A percentile compares a stretch with the other conserved stretches of the same genome.
phyloP scores from a whole-genome alignment of 2,888 invertebrate genomes.

The Ichneumoninae sp. region DNA sequence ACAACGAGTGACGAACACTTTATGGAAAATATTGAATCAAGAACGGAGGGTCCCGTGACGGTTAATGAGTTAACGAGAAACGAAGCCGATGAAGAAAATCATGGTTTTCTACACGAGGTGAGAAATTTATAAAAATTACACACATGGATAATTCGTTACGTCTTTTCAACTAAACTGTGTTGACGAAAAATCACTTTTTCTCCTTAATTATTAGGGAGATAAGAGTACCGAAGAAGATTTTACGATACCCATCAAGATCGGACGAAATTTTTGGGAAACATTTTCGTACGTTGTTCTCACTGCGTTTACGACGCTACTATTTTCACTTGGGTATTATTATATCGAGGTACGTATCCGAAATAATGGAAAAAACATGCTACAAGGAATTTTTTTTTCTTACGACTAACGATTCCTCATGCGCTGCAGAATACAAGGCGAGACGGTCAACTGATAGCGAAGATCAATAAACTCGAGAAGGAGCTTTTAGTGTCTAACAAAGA shows the following conservation, averaged over 20 bases:
- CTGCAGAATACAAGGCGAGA: conserved; percentile 88
- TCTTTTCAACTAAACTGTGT: neutral
- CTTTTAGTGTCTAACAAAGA: conserved; percentile 86
- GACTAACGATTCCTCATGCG: conserved; percentile 27
- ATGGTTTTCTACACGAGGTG: conserved; percentile 44
- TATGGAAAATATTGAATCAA: neutral
- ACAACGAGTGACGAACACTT: neutral
- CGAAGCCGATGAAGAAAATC: conserved; percentile 42
- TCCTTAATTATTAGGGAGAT: conserved; percentile 62
- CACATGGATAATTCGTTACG: neutral
- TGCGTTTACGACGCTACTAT: conserved; percentile 90
- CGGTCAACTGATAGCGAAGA: conserved; percentile 88
- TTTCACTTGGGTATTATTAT: conserved; percentile 91
- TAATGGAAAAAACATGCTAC: neutral
- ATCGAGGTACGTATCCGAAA: conserved; percentile 86
- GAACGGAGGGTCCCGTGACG: neutral
- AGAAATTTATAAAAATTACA: neutral
- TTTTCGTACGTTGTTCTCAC: conserved; percentile 88
- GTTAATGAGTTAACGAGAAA: conserved; percentile 18
- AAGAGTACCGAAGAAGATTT: conserved; percentile 69
- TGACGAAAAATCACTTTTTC: conserved; percentile 8
- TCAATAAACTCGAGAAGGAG: conserved; percentile 88
- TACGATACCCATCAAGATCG: conserved; percentile 67
- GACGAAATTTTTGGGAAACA: conserved; percentile 78
- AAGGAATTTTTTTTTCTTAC: conserved; percentile 10